Evolutionary conservation across 1,140 invertebrate genomes (phyloP).

Genomic region (Ostrea edulis): DNA sequence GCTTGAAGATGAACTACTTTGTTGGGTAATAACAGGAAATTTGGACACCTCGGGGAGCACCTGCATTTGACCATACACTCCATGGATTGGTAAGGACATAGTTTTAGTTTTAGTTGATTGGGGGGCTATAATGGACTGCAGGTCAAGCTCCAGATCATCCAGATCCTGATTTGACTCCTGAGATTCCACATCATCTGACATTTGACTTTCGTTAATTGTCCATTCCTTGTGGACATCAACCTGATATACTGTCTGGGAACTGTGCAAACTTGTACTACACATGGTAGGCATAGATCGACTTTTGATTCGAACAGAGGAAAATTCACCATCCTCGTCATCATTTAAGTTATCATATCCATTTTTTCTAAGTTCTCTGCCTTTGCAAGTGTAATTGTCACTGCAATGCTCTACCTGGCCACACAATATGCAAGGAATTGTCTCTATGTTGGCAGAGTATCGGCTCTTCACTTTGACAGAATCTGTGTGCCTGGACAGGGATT

Average conservation of each 20-base stretch:
- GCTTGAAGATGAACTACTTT: constrained; percentile 34
- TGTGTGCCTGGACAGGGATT: constrained; percentile 70
- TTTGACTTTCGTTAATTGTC: constrained; percentile 60
- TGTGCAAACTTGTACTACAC: constrained; percentile 60
- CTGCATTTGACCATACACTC: constrained; percentile 10
- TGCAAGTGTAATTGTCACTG: constrained; percentile 52
- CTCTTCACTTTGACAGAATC: constrained; percentile 54
- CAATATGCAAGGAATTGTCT: constrained; percentile 57
- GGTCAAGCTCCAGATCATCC: constrained; percentile 69
- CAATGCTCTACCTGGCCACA: constrained; percentile 59
- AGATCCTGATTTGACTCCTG: constrained; percentile 65
- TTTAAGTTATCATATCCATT: constrained; percentile 49
- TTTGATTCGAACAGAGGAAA: constrained; percentile 51
- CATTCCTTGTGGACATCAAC: constrained; percentile 76
- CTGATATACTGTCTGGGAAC: constrained; percentile 72
- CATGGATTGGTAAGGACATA: constrained; percentile 43
- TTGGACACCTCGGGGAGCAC: constrained; percentile 28
- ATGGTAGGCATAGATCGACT: constrained; percentile 70
- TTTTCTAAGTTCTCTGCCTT: constrained; percentile 49
- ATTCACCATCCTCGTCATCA: constrained; percentile 48
- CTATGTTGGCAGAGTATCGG: constrained; percentile 41
- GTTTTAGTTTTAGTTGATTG: constrained; percentile 29
- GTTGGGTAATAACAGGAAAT: neutral
- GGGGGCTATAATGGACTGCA: constrained; percentile 71
- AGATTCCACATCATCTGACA: constrained; percentile 60